Evolutionary conservation across 2,113 vertebrate species (phyloP).

Genomic region (Micromys minutus): DNA sequence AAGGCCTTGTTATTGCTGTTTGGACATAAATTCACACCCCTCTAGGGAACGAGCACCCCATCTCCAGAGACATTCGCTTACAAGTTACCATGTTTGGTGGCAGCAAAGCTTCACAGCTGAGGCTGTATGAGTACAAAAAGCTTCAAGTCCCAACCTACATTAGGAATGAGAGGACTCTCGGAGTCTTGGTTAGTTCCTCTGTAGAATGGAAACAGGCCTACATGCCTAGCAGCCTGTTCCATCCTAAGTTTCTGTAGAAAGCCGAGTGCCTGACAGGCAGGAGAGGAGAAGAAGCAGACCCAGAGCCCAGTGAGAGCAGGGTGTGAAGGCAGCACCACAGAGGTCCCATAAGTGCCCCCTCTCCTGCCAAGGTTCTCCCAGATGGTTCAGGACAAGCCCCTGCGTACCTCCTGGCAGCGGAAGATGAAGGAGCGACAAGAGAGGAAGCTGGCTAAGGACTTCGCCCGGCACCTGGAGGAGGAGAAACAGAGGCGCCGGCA

Average conservation of each 20-base stretch:
- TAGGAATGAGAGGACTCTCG: background rate
- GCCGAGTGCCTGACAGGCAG: background rate
- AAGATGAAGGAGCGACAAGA: conserved; percentile 93
- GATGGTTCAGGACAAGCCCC: conserved; percentile 90
- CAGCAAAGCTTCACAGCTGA: background rate
- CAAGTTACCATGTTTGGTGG: rapidly evolving
- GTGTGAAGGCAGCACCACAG: rapidly evolving
- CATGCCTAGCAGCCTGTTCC: background rate
- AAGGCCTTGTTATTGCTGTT: rapidly evolving
- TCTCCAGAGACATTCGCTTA: background rate
- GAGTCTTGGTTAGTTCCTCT: background rate
- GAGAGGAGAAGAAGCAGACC: background rate
- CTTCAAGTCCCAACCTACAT: background rate
- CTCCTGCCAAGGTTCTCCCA: conserved; percentile 89
- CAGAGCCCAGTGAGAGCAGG: background rate
- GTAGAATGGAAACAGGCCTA: background rate
- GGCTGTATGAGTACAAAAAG: background rate
- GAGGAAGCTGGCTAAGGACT: conserved; percentile 87
- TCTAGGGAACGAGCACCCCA: rapidly evolving
- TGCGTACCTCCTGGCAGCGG: conserved; percentile 91
- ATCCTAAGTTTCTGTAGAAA: background rate
- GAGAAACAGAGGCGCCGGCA: conserved; percentile 87
- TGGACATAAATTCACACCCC: rapidly evolving
- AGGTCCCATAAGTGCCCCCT: rapidly evolving
- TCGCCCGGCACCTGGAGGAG: conserved; percentile 89